Conservation (phyloP, 2,113 vertebrate genomes). For the Rana temporaria region DNA sequence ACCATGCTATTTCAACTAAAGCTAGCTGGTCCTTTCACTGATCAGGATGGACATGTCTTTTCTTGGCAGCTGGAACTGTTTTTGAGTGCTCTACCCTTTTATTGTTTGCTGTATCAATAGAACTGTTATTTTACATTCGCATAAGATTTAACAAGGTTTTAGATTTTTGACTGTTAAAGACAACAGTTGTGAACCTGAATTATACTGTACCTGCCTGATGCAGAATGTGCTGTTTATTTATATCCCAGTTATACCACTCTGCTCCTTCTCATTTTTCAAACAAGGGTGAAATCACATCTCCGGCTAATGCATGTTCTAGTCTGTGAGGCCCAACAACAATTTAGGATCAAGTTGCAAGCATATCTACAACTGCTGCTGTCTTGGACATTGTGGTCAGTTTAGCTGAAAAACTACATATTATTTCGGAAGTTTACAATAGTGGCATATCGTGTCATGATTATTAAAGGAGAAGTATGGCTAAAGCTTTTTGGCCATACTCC, state of each 20-base stretch:
- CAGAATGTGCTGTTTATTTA: constrained; percentile 70
- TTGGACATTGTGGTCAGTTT: constrained; percentile 83
- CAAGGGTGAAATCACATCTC: constrained; percentile 71
- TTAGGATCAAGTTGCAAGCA: constrained; percentile 81
- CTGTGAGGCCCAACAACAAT: constrained; percentile 71
- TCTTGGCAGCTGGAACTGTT: too few relatives aligned
- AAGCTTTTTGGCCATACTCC: too few relatives aligned
- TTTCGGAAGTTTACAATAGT: too few relatives aligned
- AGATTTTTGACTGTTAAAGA: constrained; percentile 53
- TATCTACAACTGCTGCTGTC: constrained; percentile 86
- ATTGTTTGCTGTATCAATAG: neutral
- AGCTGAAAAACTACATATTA: constrained; percentile 55
- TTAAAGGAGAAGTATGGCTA: too few relatives aligned
- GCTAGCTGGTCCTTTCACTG: too few relatives aligned
- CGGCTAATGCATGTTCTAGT: constrained; percentile 75
- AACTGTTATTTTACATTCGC: neutral
- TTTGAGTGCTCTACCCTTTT: neutral
- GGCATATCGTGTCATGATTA: too few relatives aligned
- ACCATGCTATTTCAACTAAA: too few relatives aligned
- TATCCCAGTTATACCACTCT: constrained; percentile 77
- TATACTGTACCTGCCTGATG: constrained; percentile 64
- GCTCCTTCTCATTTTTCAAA: constrained; percentile 75
- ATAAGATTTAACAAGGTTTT: too few relatives aligned
- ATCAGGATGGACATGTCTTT: too few relatives aligned
- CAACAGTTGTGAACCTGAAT: constrained; percentile 56